Evolutionary conservation across 2,797 vertebrate species (phyloP).

Genomic region (Phoebastria nigripes): DNA sequence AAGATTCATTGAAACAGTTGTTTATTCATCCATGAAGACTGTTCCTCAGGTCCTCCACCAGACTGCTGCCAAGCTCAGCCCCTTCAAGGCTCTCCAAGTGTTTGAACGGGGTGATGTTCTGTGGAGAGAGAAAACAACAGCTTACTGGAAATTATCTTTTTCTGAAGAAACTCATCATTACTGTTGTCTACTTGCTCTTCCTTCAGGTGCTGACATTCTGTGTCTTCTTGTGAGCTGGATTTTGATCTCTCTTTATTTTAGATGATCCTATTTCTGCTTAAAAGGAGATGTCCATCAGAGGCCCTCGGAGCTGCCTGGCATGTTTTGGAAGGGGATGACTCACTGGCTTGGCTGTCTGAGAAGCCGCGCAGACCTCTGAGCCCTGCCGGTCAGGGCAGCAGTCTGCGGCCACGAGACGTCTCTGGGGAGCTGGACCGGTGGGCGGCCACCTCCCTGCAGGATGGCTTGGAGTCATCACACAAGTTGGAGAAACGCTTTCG

Average conservation of each 20-base stretch:
- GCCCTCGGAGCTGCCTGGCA: accelerated
- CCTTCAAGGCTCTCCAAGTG: background rate
- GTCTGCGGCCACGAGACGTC: background rate
- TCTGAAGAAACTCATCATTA: background rate
- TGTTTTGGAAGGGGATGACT: background rate
- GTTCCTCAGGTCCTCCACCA: slow-evolving; percentile 6
- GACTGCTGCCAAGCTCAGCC: background rate
- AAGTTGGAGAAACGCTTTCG: accelerated
- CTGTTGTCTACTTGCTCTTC: background rate
- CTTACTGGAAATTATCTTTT: background rate
- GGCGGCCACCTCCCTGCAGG: accelerated
- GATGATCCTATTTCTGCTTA: background rate
- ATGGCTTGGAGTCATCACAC: background rate
- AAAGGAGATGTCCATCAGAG: background rate
- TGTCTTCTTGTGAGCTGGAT: background rate
- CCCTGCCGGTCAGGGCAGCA: background rate
- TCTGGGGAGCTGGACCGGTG: accelerated
- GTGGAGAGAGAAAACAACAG: background rate
- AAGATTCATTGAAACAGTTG: background rate
- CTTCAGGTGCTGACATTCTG: background rate
- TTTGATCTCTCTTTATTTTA: background rate
- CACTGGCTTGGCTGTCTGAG: background rate
- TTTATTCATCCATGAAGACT: slow-evolving; percentile 27
- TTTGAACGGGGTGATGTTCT: background rate
- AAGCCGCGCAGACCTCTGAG: accelerated